These are phyloP conservation scores for Rhopalosiphum padi DNA, from an alignment of 1,140 invertebrate species.

Conservation along the genomic window DNA sequence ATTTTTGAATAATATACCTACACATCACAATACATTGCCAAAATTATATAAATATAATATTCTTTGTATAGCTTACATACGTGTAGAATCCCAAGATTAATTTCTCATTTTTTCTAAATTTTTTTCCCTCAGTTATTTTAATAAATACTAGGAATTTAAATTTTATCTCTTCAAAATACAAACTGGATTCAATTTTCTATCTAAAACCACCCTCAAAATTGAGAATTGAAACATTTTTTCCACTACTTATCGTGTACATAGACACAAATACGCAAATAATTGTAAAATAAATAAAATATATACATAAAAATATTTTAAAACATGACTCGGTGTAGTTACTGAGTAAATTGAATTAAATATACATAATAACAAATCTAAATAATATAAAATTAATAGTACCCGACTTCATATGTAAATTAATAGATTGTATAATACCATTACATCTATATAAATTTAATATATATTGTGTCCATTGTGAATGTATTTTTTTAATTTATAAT, in stretches of 20 bases:
- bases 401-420: not conserved
- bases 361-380: not conserved
- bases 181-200: too few relatives aligned
- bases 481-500: not conserved
- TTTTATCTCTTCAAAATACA: too few relatives aligned
- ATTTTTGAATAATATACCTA: too few relatives aligned
- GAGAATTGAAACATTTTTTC: too few relatives aligned
- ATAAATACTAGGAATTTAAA: too few relatives aligned
- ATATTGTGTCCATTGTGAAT: not conserved
- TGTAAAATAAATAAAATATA: not conserved
- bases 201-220: too few relatives aligned
- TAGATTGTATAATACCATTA: not conserved
- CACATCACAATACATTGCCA: not conserved
- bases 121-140: too few relatives aligned
- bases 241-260: too few relatives aligned
- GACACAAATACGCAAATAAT: too few relatives aligned
- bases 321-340: too few relatives aligned
- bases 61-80: not conserved
- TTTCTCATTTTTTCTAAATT: not conserved
- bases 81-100: not conserved
- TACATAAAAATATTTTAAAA: too few relatives aligned
- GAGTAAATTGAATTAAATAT: not conserved
- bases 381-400: not conserved
- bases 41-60: not conserved
- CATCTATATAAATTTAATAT: not conserved